Base-by-base conservation (phyloP, 2,797 vertebrate genomes). In the Premnoplex brunnescens region DNA sequence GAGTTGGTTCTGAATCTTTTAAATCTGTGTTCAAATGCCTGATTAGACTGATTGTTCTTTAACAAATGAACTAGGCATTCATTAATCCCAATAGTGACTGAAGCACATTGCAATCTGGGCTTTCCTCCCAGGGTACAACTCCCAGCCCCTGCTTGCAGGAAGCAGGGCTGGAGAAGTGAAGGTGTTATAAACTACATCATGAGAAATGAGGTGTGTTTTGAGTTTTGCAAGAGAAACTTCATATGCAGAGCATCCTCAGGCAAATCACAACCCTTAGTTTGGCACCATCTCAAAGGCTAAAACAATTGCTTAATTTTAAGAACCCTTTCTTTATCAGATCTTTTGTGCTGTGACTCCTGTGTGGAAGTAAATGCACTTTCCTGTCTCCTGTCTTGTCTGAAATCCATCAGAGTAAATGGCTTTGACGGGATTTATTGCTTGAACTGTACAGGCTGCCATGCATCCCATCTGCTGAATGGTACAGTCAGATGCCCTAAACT, bases 371-470 rank as follows among this genome's bases (percentile, higher is more conserved):
- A 44, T 9, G 36, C 19, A 54, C n/a, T 36, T 55, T 62, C 44
- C 72, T 64, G 20, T 52, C n/a, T 32, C 27, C 62, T 24, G 68
- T 24, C 44, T 69, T 63, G 54, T 74, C 79, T 58, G 75, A 92
- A 78, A 92, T 66, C 71, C 72, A 41, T 67, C 58, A 27, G 56
- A 80, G n/a, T 71, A 78, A 93, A 81, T 64, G 26, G 79, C 86
- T 93, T 85, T 79, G 62, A 30, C 11, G 28, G 79, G 93, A 92
- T 95, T 92, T 95, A 76, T 34, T 71, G 54, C 58, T 74, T 76
- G 83, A 88, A 43, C 67, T 88, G 63, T n/a, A 30, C n/a, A 67
- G 77, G 60, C 36, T 85, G 79, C 85, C 44, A 46, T 28, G 22
- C 21, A 67, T 81, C 82, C 36, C 62, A 71, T 82, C 82, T 94